These are phyloP conservation scores for Nematolebias whitei DNA, from an alignment of 2,113 vertebrate species.

Conservation along the genomic window DNA sequence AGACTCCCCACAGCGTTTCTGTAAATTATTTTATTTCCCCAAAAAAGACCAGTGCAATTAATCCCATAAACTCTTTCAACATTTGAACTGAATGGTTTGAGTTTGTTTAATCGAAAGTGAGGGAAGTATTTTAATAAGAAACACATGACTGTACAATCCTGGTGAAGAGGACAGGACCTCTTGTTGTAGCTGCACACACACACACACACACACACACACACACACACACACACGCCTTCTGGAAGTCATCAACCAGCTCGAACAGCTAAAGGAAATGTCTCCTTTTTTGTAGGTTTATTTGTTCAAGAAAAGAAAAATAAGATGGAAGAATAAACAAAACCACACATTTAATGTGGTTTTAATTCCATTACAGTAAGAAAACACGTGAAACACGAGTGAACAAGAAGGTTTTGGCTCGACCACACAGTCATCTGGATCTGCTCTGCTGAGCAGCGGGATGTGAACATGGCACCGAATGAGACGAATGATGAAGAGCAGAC, in stretches of 20 bases:
- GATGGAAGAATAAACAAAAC: constrained; percentile 10
- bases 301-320: constrained; percentile 27
- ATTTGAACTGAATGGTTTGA: constrained; percentile 27
- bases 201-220: constrained; percentile 28
- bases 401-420: constrained; percentile 11
- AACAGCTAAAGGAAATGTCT: constrained; percentile 14
- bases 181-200: constrained; percentile 33
- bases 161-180: constrained; percentile 55
- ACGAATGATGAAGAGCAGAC: background rate
- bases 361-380: constrained; percentile 37
- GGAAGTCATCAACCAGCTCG: constrained; percentile 17
- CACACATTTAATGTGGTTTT: constrained; percentile 31
- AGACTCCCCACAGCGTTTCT: background rate
- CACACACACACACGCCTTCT: constrained; percentile 19
- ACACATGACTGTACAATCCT: constrained; percentile 68
- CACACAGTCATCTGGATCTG: constrained; percentile 13
- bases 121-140: constrained; percentile 68
- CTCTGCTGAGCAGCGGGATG: background rate
- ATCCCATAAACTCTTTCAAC: background rate
- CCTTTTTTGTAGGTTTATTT: constrained; percentile 25
- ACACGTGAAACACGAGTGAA: constrained; percentile 43
- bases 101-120: constrained; percentile 44
- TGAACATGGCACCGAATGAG: constrained; percentile 29
- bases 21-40: background rate
- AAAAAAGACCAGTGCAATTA: no score